These are phyloP conservation scores for Epirrhoe tristata DNA, from an alignment of 2,888 invertebrate genomes.

Conservation along the genomic window DNA sequence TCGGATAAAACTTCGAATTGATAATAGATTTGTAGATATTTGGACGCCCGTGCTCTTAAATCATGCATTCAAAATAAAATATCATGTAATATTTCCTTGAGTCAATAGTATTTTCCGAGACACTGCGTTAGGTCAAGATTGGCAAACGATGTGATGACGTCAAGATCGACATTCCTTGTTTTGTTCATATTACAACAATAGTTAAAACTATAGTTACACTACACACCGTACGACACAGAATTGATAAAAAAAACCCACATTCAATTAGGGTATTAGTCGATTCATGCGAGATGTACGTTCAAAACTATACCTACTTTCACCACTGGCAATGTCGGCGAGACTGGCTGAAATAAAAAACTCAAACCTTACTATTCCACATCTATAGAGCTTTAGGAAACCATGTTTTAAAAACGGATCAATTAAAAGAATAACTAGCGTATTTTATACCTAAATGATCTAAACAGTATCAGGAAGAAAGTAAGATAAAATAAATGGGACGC, in stretches of 20 bases:
- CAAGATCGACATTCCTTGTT: neutral
- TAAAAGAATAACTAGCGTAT: no score
- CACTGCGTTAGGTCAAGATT: constrained; percentile 1
- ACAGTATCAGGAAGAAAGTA: no score
- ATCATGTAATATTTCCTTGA: neutral
- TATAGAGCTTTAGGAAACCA: neutral
- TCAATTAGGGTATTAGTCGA: neutral
- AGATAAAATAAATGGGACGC: no score
- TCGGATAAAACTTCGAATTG: no score
- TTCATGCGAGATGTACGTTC: neutral
- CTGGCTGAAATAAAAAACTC: constrained; percentile 9
- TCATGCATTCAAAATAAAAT: neutral
- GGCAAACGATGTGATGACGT: neutral
- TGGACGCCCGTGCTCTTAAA: neutral
- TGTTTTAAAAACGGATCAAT: no score
- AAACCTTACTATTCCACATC: neutral
- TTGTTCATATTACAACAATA: neutral
- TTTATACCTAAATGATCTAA: no score
- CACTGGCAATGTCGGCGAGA: constrained; percentile 9
- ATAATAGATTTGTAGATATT: no score
- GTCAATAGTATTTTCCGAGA: neutral
- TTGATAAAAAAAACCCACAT: neutral
- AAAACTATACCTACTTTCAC: constrained; percentile 14
- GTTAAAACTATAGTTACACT: neutral
- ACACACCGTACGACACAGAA: neutral